Conservation (phyloP, 23 tunicate genomes). For the Trididemnum clinides region DNA sequence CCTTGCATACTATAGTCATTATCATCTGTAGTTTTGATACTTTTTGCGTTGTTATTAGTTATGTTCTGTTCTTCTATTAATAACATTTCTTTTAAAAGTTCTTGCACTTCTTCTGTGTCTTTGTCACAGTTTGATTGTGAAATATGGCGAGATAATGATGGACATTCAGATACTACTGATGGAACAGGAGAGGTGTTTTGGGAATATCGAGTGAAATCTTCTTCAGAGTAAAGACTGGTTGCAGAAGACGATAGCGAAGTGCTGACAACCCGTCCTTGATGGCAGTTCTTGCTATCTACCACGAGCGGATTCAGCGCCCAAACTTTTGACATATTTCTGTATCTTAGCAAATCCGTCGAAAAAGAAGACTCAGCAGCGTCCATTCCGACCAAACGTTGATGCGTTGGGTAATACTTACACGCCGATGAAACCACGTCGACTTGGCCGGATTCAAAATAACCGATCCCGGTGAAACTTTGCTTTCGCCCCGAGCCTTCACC, state of each 20-base stretch:
- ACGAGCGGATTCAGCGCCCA: slow-evolving; percentile 25
- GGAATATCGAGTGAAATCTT: not conserved
- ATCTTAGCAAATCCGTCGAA: not conserved
- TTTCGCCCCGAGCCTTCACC: not conserved
- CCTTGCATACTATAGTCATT: not conserved
- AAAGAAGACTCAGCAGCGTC: not conserved
- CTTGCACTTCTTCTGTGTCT: not conserved
- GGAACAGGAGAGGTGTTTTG: slow-evolving; percentile 15
- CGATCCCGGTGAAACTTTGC: not conserved
- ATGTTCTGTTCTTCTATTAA: not conserved
- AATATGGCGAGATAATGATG: not conserved
- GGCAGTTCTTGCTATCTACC: not conserved
- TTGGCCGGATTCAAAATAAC: slow-evolving; percentile 1
- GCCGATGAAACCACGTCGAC: not conserved
- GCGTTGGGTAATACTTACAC: slow-evolving; percentile 4
- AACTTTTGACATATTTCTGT: slow-evolving; percentile 6
- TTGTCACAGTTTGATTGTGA: not conserved
- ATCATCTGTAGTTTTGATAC: too few species aligned
- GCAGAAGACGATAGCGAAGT: slow-evolving; percentile 80
- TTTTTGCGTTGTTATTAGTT: not conserved
- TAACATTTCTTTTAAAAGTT: not conserved
- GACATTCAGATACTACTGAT: slow-evolving; percentile 44
- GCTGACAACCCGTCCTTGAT: slow-evolving; percentile 45
- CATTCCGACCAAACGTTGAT: not conserved
- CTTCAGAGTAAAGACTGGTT: slow-evolving; percentile 67